Percentiles rank a stretch among this genome's conserved stretches.
Evolutionary conservation across 2,797 vertebrate genomes (phyloP).

Genomic region (Hypotaenidia okinawae): DNA sequence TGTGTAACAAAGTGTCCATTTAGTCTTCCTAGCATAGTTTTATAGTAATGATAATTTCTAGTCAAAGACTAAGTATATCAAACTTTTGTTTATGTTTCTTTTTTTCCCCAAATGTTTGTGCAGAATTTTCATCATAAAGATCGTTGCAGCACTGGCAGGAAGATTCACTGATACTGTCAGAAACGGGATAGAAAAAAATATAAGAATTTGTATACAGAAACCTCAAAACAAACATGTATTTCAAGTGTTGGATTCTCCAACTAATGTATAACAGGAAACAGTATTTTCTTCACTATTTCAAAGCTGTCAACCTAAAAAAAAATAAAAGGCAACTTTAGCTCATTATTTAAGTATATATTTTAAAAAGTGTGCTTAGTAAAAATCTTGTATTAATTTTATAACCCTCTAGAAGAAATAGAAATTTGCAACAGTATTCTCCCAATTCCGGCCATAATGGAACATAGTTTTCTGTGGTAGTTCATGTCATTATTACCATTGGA

Average conservation of each 20-base stretch:
- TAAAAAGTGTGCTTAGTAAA: neutral
- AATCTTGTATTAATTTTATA: neutral
- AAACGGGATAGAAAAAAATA: neutral
- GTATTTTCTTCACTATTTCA: neutral
- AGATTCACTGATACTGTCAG: neutral
- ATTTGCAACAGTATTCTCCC: neutral
- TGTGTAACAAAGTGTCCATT: neutral
- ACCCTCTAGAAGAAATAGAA: neutral
- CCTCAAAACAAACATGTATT: neutral
- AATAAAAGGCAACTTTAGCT: neutral
- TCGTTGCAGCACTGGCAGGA: neutral
- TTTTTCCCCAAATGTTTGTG: neutral
- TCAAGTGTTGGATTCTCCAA: neutral
- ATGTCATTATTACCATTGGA: neutral
- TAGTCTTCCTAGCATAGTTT: neutral
- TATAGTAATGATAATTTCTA: neutral
- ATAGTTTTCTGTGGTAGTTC: neutral
- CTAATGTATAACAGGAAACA: neutral
- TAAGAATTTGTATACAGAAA: neutral
- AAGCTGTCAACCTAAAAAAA: neutral
- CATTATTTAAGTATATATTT: neutral
- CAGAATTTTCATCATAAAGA: neutral
- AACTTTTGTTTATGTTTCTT: neutral
- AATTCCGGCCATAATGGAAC: neutral
- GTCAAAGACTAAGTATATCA: neutral